These are phyloP conservation scores for Heliconius congener DNA, from an alignment of 1,140 invertebrate species.

Conservation along the genomic window DNA sequence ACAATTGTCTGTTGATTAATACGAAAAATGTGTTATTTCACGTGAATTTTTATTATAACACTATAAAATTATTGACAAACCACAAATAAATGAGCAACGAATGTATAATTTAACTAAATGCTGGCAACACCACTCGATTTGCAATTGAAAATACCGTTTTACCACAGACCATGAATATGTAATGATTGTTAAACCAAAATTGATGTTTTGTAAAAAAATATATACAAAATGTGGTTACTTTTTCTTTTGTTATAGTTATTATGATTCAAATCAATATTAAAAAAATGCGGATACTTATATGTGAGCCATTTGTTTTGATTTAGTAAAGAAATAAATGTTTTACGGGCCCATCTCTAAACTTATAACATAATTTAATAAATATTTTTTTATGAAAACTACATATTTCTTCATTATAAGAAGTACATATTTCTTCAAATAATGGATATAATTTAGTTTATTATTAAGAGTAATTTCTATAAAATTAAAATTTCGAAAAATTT, in stretches of 20 bases:
- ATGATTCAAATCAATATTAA: background rate
- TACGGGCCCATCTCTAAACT: too few species aligned
- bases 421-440: too few species aligned
- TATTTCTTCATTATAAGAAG: too few species aligned
- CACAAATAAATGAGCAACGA: conserved; percentile 30
- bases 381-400: too few species aligned
- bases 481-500: too few species aligned
- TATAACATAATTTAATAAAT: too few species aligned
- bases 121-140: conserved; percentile 25
- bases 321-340: too few species aligned
- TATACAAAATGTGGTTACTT: background rate
- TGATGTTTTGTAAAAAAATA: conserved; percentile 6
- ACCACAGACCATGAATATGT: conserved; percentile 26
- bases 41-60: background rate
- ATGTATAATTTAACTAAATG: conserved; percentile 33
- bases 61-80: conserved; percentile 25
- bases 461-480: too few species aligned
- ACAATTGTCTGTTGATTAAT: conserved; percentile 3
- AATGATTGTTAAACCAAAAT: conserved; percentile 25
- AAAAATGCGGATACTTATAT: too few species aligned
- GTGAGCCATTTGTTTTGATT: too few species aligned
- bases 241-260: background rate
- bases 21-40: background rate
- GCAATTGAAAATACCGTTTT: conserved; percentile 29
- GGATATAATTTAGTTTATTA: too few species aligned